phyloP scores from a whole-genome alignment of 2,797 vertebrate genomes.

The Melopsittacus undulatus region DNA sequence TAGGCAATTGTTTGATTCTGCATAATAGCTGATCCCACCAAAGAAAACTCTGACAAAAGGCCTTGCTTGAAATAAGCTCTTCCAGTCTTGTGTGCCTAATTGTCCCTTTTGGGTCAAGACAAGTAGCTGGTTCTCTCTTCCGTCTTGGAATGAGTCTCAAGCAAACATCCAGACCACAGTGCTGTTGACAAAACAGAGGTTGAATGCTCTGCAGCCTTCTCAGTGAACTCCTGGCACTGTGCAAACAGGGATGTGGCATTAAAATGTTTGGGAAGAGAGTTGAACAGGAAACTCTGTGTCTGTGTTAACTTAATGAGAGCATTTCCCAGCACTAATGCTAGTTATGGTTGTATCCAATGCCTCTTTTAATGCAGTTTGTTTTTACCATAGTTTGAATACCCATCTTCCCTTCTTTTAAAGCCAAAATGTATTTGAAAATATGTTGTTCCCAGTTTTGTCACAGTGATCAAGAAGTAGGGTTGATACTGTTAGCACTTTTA shows the following conservation, averaged over 20 bases:
- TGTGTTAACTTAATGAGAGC: neutral
- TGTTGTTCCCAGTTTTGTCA: neutral
- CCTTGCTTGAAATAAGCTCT: neutral
- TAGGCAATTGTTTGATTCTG: neutral
- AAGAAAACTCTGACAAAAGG: neutral
- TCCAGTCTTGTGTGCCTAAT: neutral
- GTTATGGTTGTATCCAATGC: neutral
- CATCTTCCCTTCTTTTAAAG: neutral
- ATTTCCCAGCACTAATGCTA: neutral
- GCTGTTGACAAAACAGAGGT: neutral
- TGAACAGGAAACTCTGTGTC: neutral
- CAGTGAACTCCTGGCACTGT: neutral
- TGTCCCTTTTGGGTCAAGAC: neutral
- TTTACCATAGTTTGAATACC: neutral
- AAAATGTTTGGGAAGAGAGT: fast-evolving
- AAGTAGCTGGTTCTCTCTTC: neutral
- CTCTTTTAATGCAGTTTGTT: neutral
- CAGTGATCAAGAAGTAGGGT: neutral
- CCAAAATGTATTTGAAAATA: neutral
- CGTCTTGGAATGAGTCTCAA: neutral
- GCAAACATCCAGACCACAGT: neutral
- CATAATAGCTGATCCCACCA: neutral
- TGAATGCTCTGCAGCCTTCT: neutral
- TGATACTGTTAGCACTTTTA: neutral
- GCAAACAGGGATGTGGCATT: neutral